Base-by-base conservation (phyloP, 1,140 invertebrate species). In the Aphaenogaster ashmeadi region DNA sequence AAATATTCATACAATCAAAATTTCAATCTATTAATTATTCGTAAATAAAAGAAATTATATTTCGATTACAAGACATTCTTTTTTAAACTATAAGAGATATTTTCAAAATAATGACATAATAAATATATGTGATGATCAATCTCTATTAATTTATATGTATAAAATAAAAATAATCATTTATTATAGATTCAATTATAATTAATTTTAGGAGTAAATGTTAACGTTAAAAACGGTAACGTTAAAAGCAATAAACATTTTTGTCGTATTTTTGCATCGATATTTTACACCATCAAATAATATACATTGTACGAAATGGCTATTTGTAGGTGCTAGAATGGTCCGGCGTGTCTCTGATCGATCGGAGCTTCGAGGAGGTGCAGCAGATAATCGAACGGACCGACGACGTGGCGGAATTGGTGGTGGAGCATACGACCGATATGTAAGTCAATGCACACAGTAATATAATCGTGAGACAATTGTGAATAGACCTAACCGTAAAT, bases 291-390 rank as follows among this genome's bases (percentile, higher is more conserved):
- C 1, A 21, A 52, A 69, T 84, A 84, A 75, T 60, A 21, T 18
- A 60, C n/a, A 36, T 21, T 15, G 18, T 60, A 47, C 41, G 8
- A 84, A 84, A 60, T 58, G 41, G 11, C 7, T 56, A 36, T 60
- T 36, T n/a, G 8, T 88, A 97, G 97, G 96, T 98, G 86, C 94
- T 98, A 8, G 97, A 98, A 93, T 98, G 98, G 98, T 96, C 97
- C 83, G 98, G 98, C 1, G 97, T 98, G 64, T 97, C 98, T 0
- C 95, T 99, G 56, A 97, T 97, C 18, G 98, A 99, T 95, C 97
- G 98, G 56, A 99, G 98, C 81, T 99, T 99, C 93, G 98, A 99
- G 94, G 98, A 99, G 94, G 97, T 97, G 41, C 92, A 93, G 58
- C 94, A 95, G 66, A 98, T 99, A 90, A 97, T 99, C 96, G 98